phyloP scores from a whole-genome alignment of 1,140 invertebrate species.

The Drosophila nannoptera region DNA sequence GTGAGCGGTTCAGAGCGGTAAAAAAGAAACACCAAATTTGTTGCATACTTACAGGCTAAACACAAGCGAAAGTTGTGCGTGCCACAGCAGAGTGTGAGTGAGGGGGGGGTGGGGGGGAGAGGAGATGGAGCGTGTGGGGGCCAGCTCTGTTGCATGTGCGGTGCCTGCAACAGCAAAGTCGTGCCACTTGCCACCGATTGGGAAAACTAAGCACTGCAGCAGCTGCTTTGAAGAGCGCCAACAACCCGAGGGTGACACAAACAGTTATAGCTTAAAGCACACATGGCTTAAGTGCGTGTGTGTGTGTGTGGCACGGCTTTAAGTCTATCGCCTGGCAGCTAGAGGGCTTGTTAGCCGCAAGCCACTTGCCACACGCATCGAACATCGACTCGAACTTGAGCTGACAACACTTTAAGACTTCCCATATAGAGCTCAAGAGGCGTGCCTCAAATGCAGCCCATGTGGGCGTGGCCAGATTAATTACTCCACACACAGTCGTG shows the following conservation, averaged over 20 bases:
- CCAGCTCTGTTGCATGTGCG: slow-evolving; percentile 4
- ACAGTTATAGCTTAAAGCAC: slow-evolving; percentile 15
- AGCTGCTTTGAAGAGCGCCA: background rate
- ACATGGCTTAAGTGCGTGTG: background rate
- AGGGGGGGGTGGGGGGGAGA: background rate
- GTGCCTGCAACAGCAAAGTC: slow-evolving; percentile 2
- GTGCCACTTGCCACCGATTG: slow-evolving; percentile 22
- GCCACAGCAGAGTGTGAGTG: slow-evolving; percentile 1
- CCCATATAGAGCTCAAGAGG: too few relatives aligned
- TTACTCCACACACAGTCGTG: too few relatives aligned
- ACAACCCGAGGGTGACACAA: slow-evolving; percentile 40
- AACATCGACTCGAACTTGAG: slow-evolving; percentile 12
- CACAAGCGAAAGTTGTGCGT: slow-evolving; percentile 67
- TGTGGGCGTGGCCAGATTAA: too few relatives aligned
- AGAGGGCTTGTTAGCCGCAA: slow-evolving; percentile 35
- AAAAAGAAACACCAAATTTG: slow-evolving; percentile 40
- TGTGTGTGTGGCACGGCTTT: slow-evolving; percentile 7
- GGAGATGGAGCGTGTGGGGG: background rate
- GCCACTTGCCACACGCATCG: slow-evolving; percentile 20
- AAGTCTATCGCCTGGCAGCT: slow-evolving; percentile 34
- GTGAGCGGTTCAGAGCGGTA: slow-evolving; percentile 11
- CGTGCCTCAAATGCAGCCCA: too few relatives aligned
- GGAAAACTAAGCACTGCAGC: slow-evolving; percentile 6
- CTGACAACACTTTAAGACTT: slow-evolving; percentile 49
- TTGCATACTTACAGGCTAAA: slow-evolving; percentile 65